Conservation (phyloP, 2,888 invertebrate species). For the Clostera curtula region DNA sequence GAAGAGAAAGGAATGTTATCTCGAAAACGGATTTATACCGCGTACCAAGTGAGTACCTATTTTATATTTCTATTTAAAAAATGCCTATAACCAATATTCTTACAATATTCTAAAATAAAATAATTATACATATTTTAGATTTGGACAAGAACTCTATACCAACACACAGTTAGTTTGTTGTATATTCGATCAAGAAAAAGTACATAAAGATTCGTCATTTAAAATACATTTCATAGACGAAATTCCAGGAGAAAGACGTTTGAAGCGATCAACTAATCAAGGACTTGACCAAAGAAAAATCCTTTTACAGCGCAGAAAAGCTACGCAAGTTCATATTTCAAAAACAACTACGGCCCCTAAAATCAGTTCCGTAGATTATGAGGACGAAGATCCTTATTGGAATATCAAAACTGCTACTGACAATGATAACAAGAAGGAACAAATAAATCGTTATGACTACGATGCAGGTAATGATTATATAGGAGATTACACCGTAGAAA, state of each 20-base stretch:
- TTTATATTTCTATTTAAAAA: neutral
- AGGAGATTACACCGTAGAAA: constrained; percentile 47
- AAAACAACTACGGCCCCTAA: constrained; percentile 20
- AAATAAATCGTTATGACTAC: constrained; percentile 26
- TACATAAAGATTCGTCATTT: constrained; percentile 4
- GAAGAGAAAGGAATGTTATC: constrained; percentile 37
- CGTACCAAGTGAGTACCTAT: constrained; percentile 20
- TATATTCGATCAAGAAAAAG: constrained; percentile 11
- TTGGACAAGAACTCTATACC: constrained; percentile 28
- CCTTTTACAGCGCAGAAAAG: constrained; percentile 35
- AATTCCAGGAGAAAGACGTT: constrained; percentile 10
- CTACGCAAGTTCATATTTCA: constrained; percentile 20
- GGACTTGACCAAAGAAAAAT: constrained; percentile 44
- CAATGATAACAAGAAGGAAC: constrained; percentile 24
- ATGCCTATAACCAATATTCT: constrained; percentile 1
- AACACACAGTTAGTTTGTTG: constrained; percentile 16
- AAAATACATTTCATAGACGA: constrained; percentile 15
- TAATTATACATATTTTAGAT: constrained; percentile 29
- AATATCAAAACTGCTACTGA: constrained; percentile 55
- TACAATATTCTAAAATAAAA: constrained; percentile 12
- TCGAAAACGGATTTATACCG: constrained; percentile 37
- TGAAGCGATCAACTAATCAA: constrained; percentile 22
- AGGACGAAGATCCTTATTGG: constrained; percentile 54
- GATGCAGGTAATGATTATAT: constrained; percentile 35
- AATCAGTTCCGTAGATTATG: constrained; percentile 40